phyloP scores from a whole-genome alignment of 2,797 vertebrate genomes.

The Myotis pilosus region DNA sequence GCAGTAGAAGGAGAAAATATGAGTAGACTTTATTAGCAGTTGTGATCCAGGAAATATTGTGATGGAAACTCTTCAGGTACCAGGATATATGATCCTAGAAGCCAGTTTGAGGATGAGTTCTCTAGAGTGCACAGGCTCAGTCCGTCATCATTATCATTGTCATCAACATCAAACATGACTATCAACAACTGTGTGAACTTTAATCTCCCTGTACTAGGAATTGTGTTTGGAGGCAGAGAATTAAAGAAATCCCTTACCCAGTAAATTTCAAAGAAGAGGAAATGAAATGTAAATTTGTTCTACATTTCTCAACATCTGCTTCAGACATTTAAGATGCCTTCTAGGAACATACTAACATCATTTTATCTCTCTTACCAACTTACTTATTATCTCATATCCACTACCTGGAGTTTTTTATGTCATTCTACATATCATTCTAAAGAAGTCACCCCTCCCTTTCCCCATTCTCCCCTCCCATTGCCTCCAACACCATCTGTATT shows the following conservation, averaged over 20 bases:
- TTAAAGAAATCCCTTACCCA: conserved; percentile 39
- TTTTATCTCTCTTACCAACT: conserved; percentile 56
- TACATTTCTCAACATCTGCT: conserved; percentile 50
- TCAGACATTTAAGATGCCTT: conserved; percentile 60
- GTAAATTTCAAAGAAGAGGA: conserved; percentile 55
- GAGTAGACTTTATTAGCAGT: not conserved
- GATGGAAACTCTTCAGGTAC: not conserved
- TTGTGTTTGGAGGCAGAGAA: not conserved
- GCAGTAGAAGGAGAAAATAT: not conserved
- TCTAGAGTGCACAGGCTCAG: not conserved
- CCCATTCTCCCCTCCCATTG: not conserved
- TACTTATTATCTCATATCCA: conserved; percentile 49
- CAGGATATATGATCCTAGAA: not conserved
- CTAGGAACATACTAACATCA: conserved; percentile 47
- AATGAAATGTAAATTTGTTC: conserved; percentile 58
- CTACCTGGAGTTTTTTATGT: conserved; percentile 29
- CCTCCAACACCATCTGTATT: not conserved
- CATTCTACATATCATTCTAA: conserved; percentile 35
- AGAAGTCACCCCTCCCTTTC: conserved; percentile 1
- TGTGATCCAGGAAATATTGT: not conserved
- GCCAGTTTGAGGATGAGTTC: not conserved
- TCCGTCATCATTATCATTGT: not conserved
- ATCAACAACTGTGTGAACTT: not conserved
- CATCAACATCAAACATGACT: not conserved
- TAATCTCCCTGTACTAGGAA: not conserved